These are phyloP conservation scores for Aleiodes alternator DNA, from an alignment of 2,888 invertebrate genomes.

Conservation along the genomic window DNA sequence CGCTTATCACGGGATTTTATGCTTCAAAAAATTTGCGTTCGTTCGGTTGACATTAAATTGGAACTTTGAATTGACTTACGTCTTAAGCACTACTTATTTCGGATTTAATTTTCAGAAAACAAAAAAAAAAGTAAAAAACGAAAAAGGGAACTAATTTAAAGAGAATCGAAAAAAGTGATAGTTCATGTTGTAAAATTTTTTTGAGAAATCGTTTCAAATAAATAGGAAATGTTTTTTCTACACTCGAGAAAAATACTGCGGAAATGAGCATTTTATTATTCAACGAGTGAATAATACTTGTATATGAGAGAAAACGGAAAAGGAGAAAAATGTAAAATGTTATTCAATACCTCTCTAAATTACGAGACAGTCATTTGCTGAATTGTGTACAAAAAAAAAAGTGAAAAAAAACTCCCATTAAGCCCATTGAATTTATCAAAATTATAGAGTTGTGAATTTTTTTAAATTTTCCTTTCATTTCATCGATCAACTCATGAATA, in stretches of 20 bases:
- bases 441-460: conserved; percentile 4
- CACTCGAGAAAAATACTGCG: not conserved
- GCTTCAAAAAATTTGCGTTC: too few species aligned
- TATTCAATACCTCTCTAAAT: conserved; percentile 19
- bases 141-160: too few species aligned
- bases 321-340: not conserved
- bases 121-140: too few species aligned
- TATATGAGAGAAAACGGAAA: not conserved
- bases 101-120: too few species aligned
- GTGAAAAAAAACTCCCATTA: conserved; percentile 17
- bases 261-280: conserved; percentile 1
- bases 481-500: conserved; percentile 6
- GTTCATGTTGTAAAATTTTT: not conserved
- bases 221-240: not conserved
- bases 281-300: not conserved
- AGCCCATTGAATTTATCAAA: conserved; percentile 20
- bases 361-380: not conserved
- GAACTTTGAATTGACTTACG: too few species aligned
- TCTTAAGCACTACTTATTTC: too few species aligned
- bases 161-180: too few species aligned
- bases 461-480: conserved; percentile 13
- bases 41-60: too few species aligned
- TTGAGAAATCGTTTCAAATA: not conserved
- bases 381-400: not conserved
- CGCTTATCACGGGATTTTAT: too few species aligned